Percentiles rank a stretch among this genome's conserved stretches.
Evolutionary conservation across 2,797 vertebrate species (phyloP).

Genomic region (Botia almorhae): DNA sequence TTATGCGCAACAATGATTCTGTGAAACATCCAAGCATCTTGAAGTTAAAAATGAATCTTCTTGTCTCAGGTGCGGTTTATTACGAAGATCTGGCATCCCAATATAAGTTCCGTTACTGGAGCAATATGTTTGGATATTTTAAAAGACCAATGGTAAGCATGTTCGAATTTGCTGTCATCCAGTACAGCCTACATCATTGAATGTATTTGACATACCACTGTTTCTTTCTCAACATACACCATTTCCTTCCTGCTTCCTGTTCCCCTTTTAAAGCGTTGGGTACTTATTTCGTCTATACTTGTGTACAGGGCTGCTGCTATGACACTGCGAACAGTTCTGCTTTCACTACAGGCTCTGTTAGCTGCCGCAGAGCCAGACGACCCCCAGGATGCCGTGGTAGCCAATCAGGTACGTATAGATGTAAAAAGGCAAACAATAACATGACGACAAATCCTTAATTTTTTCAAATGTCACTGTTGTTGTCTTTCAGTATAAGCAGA

Average conservation of each 20-base stretch:
- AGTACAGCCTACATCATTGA: not conserved
- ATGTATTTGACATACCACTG: not conserved
- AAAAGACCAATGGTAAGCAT: constrained; percentile 95
- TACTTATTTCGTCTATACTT: constrained; percentile 49
- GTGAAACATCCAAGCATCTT: not conserved
- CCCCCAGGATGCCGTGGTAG: constrained; percentile 98
- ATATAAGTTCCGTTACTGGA: constrained; percentile 99
- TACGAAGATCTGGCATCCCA: constrained; percentile 99
- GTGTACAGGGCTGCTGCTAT: constrained; percentile 93
- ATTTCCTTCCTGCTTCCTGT: not conserved
- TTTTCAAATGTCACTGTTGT: constrained; percentile 8
- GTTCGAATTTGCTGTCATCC: not conserved
- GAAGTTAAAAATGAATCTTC: not conserved
- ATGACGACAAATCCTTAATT: not conserved
- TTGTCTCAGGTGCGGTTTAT: constrained; percentile 94
- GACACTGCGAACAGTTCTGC: constrained; percentile 96
- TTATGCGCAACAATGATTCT: too few species aligned
- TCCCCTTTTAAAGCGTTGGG: not conserved
- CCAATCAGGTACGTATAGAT: constrained; percentile 87
- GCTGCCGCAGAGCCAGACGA: constrained; percentile 98
- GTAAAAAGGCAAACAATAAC: too few species aligned
- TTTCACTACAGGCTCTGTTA: constrained; percentile 96
- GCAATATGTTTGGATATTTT: constrained; percentile 99
- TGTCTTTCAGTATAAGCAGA: constrained; percentile 90
- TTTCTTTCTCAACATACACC: not conserved